phyloP scores from a whole-genome alignment of 2,113 vertebrate species.

The Leptodactylus fuscus region DNA sequence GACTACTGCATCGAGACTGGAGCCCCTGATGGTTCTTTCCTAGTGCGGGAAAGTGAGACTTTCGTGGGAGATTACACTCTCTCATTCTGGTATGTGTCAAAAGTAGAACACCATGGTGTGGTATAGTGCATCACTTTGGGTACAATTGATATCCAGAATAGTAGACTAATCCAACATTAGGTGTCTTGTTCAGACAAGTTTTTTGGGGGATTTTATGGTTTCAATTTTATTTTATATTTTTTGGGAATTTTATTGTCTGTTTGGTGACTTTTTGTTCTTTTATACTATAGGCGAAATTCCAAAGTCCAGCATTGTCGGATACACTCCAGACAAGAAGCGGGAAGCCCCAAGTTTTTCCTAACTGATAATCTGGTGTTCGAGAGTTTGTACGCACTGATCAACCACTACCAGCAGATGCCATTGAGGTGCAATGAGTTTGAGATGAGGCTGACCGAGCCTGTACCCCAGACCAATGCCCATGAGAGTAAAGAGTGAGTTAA shows the following conservation, averaged over 20 bases:
- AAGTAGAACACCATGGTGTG: neutral
- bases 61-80: slow-evolving; percentile 97
- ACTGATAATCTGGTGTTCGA: slow-evolving; percentile 98
- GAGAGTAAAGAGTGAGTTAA: slow-evolving; percentile 96
- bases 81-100: slow-evolving; percentile 90
- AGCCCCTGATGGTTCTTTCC: slow-evolving; percentile 93
- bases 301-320: slow-evolving; percentile 98
- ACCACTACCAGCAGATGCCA: slow-evolving; percentile 96
- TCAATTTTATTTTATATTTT: too few relatives aligned
- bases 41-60: slow-evolving; percentile 97
- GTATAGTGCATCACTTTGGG: neutral
- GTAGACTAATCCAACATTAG: neutral
- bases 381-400: slow-evolving; percentile 96
- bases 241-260: neutral
- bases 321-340: slow-evolving; percentile 94
- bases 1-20: slow-evolving; percentile 95
- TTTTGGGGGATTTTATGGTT: too few relatives aligned
- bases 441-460: slow-evolving; percentile 96
- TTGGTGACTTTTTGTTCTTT: neutral
- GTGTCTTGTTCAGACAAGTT: neutral
- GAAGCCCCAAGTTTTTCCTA: slow-evolving; percentile 97
- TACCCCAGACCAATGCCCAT: slow-evolving; percentile 96
- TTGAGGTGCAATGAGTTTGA: slow-evolving; percentile 98
- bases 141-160: neutral
- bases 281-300: slow-evolving; percentile 86